Evolutionary conservation across 2,797 vertebrate species (phyloP), one percentile per base, ranked within the genome.

Genomic region (Nasua narica): DNA sequence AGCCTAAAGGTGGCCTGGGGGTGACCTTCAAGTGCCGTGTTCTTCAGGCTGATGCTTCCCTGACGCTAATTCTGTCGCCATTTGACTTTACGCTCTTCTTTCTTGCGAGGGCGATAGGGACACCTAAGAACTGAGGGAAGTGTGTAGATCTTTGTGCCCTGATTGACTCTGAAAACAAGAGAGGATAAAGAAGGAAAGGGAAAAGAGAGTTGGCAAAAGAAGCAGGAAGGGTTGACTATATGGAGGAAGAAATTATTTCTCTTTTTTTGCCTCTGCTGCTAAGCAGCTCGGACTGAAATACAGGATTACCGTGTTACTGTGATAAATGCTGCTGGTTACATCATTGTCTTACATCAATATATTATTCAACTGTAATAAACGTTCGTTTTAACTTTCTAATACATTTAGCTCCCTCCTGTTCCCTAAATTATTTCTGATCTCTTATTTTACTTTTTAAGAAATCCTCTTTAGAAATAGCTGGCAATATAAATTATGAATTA

Each of bases 401-500:
- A 32, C 54, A n/a, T 92, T 50, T 62, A 62, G 46, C 32, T 92
- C 84, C 77, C 25, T 37, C 60, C 15, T 72, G 27, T 91, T 95
- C 76, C 88, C 83, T 86, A 88, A 93, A 40, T 94, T 88, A 48
- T 82, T 96, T 95, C 92, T 86, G 67, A 81, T 91, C 86, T 87
- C 96, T 95, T 91, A 78, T 95, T 95, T 96, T 35, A 76, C 62
- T 93, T 95, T 81, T 95, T 83, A 89, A 96, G 95, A 90, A 93
- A 77, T 87, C 91, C 56, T 79, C 83, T 93, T 97, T 97, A 81
- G 93, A 94, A 95, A 91, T 40, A 90, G 81, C 85, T 40, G 52
- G 77, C 37, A 16, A 60, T 76, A 84, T 97, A 92, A 94, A 95
- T 98, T 87, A 97, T 97, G 83, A 91, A 97, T 93, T 27, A 94